Conservation (phyloP, 2,113 vertebrate genomes). For the Ahaetulla prasina region DNA sequence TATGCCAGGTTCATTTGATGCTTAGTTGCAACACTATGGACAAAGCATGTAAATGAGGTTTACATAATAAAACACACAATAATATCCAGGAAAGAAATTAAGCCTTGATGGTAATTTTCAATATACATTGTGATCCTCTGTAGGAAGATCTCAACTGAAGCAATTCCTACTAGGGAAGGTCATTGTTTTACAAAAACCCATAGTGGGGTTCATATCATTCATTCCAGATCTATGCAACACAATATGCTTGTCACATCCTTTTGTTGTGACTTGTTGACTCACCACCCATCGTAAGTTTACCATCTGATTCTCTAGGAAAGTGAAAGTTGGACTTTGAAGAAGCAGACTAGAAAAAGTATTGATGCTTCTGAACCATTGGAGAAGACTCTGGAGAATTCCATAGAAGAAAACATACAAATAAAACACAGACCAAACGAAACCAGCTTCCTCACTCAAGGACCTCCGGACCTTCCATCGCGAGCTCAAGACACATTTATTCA, state of each 20-base stretch:
- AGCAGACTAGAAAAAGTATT: not conserved
- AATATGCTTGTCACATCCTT: not conserved
- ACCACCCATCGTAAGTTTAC: not conserved
- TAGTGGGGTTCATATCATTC: not conserved
- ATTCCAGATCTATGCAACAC: not conserved
- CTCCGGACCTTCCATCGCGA: too few species aligned
- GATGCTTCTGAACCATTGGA: not conserved
- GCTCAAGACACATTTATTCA: too few species aligned
- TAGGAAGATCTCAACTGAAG: not conserved
- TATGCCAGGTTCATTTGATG: constrained; percentile 53
- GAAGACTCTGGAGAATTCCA: not conserved
- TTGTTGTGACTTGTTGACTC: not conserved
- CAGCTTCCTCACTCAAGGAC: not conserved
- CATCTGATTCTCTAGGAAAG: not conserved
- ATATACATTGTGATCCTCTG: not conserved
- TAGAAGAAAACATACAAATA: not conserved
- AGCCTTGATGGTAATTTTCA: not conserved
- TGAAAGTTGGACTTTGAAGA: not conserved
- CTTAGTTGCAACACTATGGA: constrained; percentile 44
- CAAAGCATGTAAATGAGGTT: constrained; percentile 28
- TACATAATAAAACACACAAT: not conserved
- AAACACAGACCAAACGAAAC: not conserved
- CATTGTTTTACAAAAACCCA: not conserved
- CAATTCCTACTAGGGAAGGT: not conserved
- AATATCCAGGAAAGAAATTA: not conserved